Percentiles rank a stretch among this genome's conserved stretches.
Conservation (phyloP, 2,888 invertebrate species). For the Temnothorax rugatulus region DNA sequence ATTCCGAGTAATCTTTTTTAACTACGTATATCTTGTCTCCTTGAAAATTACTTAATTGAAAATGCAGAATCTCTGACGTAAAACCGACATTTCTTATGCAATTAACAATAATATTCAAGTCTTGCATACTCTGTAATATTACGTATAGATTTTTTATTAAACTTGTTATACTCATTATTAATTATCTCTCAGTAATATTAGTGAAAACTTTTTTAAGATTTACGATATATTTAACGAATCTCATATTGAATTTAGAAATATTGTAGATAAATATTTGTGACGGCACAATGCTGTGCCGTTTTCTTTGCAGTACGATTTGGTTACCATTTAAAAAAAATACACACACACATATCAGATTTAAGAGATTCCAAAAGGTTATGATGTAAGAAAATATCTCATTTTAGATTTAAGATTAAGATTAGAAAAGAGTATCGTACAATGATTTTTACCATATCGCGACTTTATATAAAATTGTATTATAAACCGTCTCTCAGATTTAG, state of each 20-base stretch:
- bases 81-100: slow-evolving; percentile 4
- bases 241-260: neutral
- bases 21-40: neutral
- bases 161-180: slow-evolving; percentile 24
- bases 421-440: neutral
- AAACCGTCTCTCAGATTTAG: neutral
- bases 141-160: slow-evolving; percentile 16
- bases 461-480: slow-evolving; percentile 16
- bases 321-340: neutral
- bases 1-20: neutral
- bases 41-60: neutral
- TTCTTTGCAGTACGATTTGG: neutral
- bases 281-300: neutral
- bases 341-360: neutral
- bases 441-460: neutral
- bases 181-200: neutral
- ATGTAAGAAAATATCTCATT: slow-evolving; percentile 6
- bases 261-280: neutral
- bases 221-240: slow-evolving; percentile 20
- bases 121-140: neutral
- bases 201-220: slow-evolving; percentile 27
- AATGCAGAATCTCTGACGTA: neutral
- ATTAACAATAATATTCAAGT: slow-evolving; percentile 9
- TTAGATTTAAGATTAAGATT: slow-evolving; percentile 24
- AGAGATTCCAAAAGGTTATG: slow-evolving; percentile 21